Base-by-base conservation (phyloP, 2,888 invertebrate species). In the Rotaria magnacalcarata region DNA sequence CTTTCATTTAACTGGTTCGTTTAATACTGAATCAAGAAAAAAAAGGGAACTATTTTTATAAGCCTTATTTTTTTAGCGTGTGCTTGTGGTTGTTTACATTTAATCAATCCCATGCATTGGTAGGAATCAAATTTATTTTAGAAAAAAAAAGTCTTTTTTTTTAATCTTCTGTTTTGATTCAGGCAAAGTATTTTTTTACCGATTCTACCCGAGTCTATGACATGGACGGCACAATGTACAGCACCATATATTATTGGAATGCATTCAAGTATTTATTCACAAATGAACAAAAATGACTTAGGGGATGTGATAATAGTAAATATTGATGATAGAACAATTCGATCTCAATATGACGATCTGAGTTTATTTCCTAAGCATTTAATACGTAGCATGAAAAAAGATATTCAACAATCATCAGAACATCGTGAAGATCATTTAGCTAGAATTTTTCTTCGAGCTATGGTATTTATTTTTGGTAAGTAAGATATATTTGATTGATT, bases 21-120 rank as follows among this genome's bases (percentile, higher is more conserved):
- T 34, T 34, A 19, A 67, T 41, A 19, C 0, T 67, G 0, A 67
- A 67, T 27, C 11, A 67, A 34, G 6, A 41, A 3, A 14, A 11
- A 14, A 16, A 67, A 34, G 6, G 19, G 11, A 14, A 11, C 5
- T 34, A 34, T 67, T 67, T 41, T 27, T 41, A 19, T 16, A 14
- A 11, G 16, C 6, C 5, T 14, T 16, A 41, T 34, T 67, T 34
- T 19, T 7, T 67, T 67, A 80, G 47, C 80, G 47, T 80, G 80
- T 80, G n/a, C 80, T 47, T 80, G 80, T 80, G 80, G 47, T 47
- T 80, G 80, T 80, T 80, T 80, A 80, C n/a, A 47, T 47, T 80
- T 80, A 80, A 80, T 80, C 16, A 47, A 47, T 80, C 80, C 80
- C 2, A 80, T 80, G 80, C 80, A 80, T 80, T 80, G 80, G 80